Conservation (phyloP, 1,140 invertebrate genomes). For the Sycophila sp. region DNA sequence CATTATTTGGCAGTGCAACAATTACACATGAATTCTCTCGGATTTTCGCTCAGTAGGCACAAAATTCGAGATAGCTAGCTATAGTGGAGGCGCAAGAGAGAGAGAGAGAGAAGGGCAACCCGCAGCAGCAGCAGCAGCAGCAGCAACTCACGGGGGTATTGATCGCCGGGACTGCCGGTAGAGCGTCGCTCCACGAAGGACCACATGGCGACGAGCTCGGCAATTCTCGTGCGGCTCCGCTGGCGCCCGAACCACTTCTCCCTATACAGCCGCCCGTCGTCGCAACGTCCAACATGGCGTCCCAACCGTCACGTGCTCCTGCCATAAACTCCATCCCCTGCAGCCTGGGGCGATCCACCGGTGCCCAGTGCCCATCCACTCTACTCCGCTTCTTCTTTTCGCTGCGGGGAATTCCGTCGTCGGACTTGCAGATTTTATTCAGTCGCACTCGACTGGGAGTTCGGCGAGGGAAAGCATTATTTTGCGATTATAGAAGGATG, state of each 20-base stretch:
- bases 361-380: background rate
- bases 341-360: background rate
- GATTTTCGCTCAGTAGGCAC: too few species aligned
- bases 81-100: too few species aligned
- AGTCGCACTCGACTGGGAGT: too few species aligned
- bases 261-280: background rate
- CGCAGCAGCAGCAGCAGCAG: too few species aligned
- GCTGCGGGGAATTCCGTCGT: background rate
- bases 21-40: too few species aligned
- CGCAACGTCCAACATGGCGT: background rate
- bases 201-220: constrained; percentile 55
- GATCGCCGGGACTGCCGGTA: constrained; percentile 13
- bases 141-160: constrained; percentile 9
- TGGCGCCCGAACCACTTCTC: constrained; percentile 33
- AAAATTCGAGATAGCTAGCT: too few species aligned
- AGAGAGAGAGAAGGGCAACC: background rate
- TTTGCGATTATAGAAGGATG: too few species aligned
- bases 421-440: too few species aligned
- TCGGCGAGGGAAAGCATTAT: too few species aligned
- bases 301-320: constrained; percentile 42
- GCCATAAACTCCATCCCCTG: constrained; percentile 36
- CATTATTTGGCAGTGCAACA: too few species aligned
- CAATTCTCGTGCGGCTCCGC: constrained; percentile 47
- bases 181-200: constrained; percentile 26
- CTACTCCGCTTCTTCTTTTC: background rate